Base-by-base conservation (phyloP, 2,888 invertebrate species). In the Coecobrya sp. region DNA sequence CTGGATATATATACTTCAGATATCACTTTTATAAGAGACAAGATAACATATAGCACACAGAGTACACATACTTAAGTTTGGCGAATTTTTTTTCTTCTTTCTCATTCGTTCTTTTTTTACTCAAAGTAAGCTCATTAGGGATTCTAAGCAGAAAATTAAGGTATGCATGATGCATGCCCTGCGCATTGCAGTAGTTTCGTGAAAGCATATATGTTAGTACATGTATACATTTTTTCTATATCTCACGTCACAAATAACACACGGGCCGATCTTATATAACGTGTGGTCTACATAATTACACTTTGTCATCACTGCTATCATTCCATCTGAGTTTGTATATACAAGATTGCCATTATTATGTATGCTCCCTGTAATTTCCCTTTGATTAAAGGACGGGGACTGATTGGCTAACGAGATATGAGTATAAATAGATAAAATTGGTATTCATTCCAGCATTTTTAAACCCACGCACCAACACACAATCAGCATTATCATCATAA, bases 91-190 rank as follows among this genome's bases (percentile, higher is more conserved):
- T 22, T n/a, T 22, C 76, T 73, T 30, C 19, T 81, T 73, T 27
- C 68, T 85, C 65, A 84, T 30, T 84, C 81, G 4, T 68, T 49
- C 70, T 36, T 70, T 70, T 70, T 70, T 70, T 70, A 52, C 81
- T 52, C 16, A 36, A 36, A 36, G 25, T 62, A 36, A 73, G 76
- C 59, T 90, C 90, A 90, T 90, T 85, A 85, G 59, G 62, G 70
- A 90, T 90, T 90, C 90, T 42, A 11, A 49, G 59, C 90, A 90
- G 90, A 90, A 90, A 89, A 90, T 85, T 90, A 90, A 90, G 85
- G 73, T 90, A 90, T 90, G 76, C 90, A 85, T 90, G 85, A 90
- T 90, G 76, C 90, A 85, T 85, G 76, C 76, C 62, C 65, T 65
- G 85, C 85, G 84, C 89, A 85, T 36, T 90, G 90, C 90, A 85